Conservation (phyloP, 2,888 invertebrate species). For the Athrips mouffetella region DNA sequence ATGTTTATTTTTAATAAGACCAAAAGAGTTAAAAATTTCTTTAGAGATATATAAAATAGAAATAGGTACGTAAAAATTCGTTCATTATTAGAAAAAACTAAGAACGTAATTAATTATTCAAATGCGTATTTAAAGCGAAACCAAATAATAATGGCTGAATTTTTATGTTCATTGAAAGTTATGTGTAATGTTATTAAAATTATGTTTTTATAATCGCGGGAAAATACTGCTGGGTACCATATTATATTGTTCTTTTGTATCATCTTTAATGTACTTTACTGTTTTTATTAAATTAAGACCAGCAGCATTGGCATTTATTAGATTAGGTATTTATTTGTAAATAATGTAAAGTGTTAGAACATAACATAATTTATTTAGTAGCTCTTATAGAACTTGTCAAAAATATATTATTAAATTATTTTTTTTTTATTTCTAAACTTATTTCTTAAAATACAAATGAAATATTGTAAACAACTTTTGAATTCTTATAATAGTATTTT, state of each 20-base stretch:
- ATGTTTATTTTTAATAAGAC: too few species aligned
- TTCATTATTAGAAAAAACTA: neutral
- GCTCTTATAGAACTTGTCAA: neutral
- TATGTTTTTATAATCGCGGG: too few species aligned
- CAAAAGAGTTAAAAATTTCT: too few species aligned
- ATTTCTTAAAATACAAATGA: neutral
- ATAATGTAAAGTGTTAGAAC: neutral
- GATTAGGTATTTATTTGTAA: neutral
- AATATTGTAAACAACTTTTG: neutral
- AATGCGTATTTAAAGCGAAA: neutral
- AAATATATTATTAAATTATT: neutral
- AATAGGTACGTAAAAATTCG: constrained; percentile 2
- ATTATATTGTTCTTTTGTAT: neutral
- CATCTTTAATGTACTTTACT: neutral
- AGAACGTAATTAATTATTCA: neutral
- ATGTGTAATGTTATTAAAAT: neutral
- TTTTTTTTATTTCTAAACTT: neutral
- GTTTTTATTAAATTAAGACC: neutral
- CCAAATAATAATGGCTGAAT: constrained; percentile 13
- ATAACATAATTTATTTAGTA: neutral
- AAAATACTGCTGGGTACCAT: too few species aligned
- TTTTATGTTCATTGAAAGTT: neutral
- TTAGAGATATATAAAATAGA: too few species aligned
- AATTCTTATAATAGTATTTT: too few species aligned
- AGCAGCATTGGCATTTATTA: neutral